Conservation (phyloP, 2,113 vertebrate species). For the Podarcis raffonei region DNA sequence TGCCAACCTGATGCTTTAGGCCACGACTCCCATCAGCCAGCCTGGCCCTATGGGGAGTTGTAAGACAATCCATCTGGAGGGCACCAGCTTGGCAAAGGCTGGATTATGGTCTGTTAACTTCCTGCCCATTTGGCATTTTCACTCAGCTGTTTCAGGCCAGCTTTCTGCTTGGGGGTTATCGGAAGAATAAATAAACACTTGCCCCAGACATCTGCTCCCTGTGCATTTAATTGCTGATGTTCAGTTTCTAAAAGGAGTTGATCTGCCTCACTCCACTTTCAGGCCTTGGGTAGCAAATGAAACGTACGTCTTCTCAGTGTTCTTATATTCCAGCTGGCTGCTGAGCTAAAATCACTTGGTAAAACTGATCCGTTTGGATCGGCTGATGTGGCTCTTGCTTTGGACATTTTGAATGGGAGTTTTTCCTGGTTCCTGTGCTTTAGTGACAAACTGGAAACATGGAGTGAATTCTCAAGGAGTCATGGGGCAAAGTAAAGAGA, state of each 20-base stretch:
- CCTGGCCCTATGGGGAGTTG: too few species aligned
- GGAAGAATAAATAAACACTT: slow-evolving; percentile 16
- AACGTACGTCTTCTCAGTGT: too few species aligned
- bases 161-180: not conserved
- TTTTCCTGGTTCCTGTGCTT: too few species aligned
- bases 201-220: not conserved
- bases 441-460: not conserved
- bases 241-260: not conserved
- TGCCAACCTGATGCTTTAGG: too few species aligned
- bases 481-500: not conserved
- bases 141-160: not conserved
- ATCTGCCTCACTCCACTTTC: not conserved
- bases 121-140: not conserved
- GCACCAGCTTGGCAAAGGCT: not conserved
- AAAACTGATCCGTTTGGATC: not conserved
- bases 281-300: not conserved
- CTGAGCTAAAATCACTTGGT: not conserved
- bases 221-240: not conserved
- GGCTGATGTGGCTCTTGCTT: too few species aligned
- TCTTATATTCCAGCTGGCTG: not conserved
- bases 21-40: too few species aligned
- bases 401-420: too few species aligned
- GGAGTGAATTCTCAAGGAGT: not conserved
- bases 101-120: not conserved
- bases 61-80: too few species aligned